phyloP scores from a whole-genome alignment of 2,113 vertebrate species.

The Microtus richardsoni region DNA sequence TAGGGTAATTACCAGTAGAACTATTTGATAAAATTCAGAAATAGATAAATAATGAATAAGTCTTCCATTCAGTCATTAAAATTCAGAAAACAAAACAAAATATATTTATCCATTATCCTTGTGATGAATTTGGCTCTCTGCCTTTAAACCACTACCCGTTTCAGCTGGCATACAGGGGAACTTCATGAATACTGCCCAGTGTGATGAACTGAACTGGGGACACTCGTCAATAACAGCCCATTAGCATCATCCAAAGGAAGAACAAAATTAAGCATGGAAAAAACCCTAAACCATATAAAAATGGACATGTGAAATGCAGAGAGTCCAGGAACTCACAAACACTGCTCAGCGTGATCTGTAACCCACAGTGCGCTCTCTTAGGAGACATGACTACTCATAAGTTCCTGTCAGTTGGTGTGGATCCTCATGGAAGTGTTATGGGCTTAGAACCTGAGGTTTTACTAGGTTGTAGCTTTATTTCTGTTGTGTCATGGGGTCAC shows the following conservation, averaged over 20 bases:
- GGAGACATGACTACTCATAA: slow-evolving; percentile 12
- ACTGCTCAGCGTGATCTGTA: slow-evolving; percentile 20
- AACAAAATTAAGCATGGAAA: slow-evolving; percentile 83
- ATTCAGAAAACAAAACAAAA: slow-evolving; percentile 85
- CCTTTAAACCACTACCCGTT: slow-evolving; percentile 87
- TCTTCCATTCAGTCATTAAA: slow-evolving; percentile 88
- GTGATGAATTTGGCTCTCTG: slow-evolving; percentile 88
- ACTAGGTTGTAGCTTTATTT: not conserved
- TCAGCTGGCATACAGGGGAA: slow-evolving; percentile 85
- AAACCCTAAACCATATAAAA: slow-evolving; percentile 76
- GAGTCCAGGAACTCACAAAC: slow-evolving; percentile 65
- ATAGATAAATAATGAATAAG: slow-evolving; percentile 89
- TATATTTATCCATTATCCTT: slow-evolving; percentile 89
- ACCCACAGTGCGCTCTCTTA: not conserved
- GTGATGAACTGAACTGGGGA: slow-evolving; percentile 84
- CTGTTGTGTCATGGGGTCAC: not conserved
- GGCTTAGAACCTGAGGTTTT: not conserved
- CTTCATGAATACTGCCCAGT: slow-evolving; percentile 85
- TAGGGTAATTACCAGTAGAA: slow-evolving; percentile 86
- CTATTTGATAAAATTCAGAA: slow-evolving; percentile 88
- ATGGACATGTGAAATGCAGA: slow-evolving; percentile 77
- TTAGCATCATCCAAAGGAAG: slow-evolving; percentile 86
- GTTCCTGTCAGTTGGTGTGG: not conserved
- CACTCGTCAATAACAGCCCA: slow-evolving; percentile 84
- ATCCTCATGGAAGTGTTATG: not conserved